Base-by-base conservation (phyloP, 2,113 vertebrate genomes). In the Lampris incognitus region DNA sequence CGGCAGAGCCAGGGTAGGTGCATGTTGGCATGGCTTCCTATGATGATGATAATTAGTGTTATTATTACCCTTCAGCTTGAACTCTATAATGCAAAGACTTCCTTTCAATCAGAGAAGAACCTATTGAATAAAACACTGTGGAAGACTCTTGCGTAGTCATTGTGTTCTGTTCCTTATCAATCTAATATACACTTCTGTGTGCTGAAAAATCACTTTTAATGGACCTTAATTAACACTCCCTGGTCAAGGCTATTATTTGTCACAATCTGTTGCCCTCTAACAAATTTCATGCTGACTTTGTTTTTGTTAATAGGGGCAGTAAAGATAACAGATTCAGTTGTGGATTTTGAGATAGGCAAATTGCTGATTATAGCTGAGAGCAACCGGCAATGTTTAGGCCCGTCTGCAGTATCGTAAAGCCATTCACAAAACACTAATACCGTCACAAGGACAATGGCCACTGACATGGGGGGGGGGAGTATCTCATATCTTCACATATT, bases 241-340 rank as follows among this genome's bases (percentile, higher is more conserved):
- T 66, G 61, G 58, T 79, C 69, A 85, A 79, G 75, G 72, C 52
- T 59, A 38, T 60, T 24, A 9, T 11, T 69, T 42, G 72, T 71
- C 64, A 41, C 49, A 51, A 66, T 73, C 54, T 61, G 55, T 64
- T 76, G 63, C 78, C 66, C 51, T 36, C 60, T 57, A 64, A 44
- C 44, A 42, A 2, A 59, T 63, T 48, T 63, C 6, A 55, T n/a
- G 13, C 50, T 68, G 54, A 52, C 1, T 9, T 57, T 57, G 55
- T 66, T 51, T 5, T 40, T 54, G 55, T 24, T 59, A 11, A 44
- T 68, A 55, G 13, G 63, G 50, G 41, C 51, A 54, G 69, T 36
- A 58, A 56, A 68, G 68, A 86, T 61, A 72, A 56, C 68, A 72
- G 9, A 50, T 68, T 24, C 1, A 74, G 3, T 59, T 54, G 69